Conservation (phyloP, 2,113 vertebrate species). For the Notechis scutatus region DNA sequence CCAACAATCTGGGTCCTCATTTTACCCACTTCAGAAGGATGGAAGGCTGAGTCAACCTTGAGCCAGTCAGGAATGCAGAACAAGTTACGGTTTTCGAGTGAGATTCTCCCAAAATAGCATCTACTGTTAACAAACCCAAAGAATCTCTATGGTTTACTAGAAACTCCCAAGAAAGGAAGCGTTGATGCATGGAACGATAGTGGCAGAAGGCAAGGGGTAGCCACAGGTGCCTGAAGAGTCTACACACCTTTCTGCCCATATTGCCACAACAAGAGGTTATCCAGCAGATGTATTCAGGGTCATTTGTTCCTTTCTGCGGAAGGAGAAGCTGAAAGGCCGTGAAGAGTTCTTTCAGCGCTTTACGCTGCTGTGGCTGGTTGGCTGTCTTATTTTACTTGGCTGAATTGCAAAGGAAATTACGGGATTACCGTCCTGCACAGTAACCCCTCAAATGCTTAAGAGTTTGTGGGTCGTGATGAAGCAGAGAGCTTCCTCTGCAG, state of each 20-base stretch:
- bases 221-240: neutral
- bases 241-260: neutral
- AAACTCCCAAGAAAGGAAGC: neutral
- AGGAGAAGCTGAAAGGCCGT: neutral
- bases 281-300: neutral
- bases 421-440: neutral
- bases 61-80: neutral
- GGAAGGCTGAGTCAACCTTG: no score
- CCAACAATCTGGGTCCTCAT: no score
- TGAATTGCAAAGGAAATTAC: neutral
- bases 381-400: neutral
- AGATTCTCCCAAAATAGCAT: no score
- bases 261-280: neutral
- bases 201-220: no score
- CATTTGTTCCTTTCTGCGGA: neutral
- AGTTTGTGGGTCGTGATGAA: neutral
- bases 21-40: no score
- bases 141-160: neutral
- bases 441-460: neutral
- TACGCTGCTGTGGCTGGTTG: neutral
- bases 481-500: neutral
- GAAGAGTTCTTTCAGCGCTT: neutral
- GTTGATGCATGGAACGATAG: neutral
- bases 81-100: neutral
- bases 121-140: no score